A percentile compares a stretch with the other conserved stretches of the same genome.
Evolutionary conservation across 2,888 invertebrate species (phyloP).

Genomic region (Agriopis aurantiaria): DNA sequence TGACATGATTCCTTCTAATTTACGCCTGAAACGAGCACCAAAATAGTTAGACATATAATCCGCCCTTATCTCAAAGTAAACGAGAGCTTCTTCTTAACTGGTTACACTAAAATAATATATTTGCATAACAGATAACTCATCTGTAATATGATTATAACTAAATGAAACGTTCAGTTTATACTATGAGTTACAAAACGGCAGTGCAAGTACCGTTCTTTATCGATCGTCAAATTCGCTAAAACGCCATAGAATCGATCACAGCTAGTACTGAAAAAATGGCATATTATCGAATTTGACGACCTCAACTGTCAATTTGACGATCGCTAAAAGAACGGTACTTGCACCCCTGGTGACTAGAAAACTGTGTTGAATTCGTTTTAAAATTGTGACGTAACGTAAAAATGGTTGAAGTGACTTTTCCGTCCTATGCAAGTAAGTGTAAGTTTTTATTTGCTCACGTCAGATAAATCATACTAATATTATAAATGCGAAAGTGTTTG

Average conservation of each 20-base stretch:
- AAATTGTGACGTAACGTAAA: neutral
- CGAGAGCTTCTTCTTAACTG: slow-evolving; percentile 19
- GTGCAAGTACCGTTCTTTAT: no score
- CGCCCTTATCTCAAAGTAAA: neutral
- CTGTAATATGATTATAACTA: slow-evolving; percentile 15
- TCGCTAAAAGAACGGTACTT: no score
- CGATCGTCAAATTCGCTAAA: no score
- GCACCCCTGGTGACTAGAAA: no score
- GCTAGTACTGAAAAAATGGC: no score
- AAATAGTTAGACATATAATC: neutral
- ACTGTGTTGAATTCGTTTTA: slow-evolving; percentile 1
- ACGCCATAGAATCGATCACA: no score
- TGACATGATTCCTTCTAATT: neutral
- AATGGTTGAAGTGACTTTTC: slow-evolving; percentile 19
- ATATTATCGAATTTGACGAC: no score
- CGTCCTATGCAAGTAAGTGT: slow-evolving; percentile 1
- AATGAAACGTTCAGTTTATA: slow-evolving; percentile 18
- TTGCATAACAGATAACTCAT: slow-evolving; percentile 22
- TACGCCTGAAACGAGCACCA: neutral
- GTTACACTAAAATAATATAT: slow-evolving; percentile 13
- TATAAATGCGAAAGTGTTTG: no score
- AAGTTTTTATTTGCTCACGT: neutral
- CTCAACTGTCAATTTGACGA: no score
- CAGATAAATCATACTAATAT: no score
- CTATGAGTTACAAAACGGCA: slow-evolving; percentile 12